Base-by-base conservation (phyloP, 2,113 vertebrate species). In the Archocentrus centrarchus region DNA sequence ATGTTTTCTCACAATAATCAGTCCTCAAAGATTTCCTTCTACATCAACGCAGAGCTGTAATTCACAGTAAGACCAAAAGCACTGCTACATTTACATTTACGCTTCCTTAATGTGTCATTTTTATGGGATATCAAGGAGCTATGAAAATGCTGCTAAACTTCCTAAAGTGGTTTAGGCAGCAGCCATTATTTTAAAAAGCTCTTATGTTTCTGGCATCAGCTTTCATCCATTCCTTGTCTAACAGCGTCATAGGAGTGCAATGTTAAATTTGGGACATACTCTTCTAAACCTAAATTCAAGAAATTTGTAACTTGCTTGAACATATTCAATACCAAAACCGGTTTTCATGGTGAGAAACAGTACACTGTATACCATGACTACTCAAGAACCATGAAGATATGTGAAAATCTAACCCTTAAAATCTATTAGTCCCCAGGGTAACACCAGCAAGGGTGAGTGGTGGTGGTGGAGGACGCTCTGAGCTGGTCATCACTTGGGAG, bases 401-500 rank as follows among this genome's bases (percentile, higher is more conserved):
- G 13, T 53, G 47, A 73, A 50, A 13, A 35, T 73, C 3, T 73
- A 0, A 73, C 68, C 6, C 10, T 32, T 80, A n/a, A 64, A n/a
- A 22, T 75, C 18, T 83, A 9, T 85, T 90, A 99, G 98, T 97
- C 91, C 97, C 98, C 1, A 97, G 97, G 90, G 96, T 98, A 87
- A 97, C 97, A 55, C 97, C 98, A 0, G 96, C 97, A 3, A 97
- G 98, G 0, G 97, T 98, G 92, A 98, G 96, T 1, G 98, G 98
- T 27, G 98, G 98, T 0, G 98, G 98, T 22, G 98, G 98, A 53
- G 98, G 97, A 92, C 97, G 96, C 53, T 97, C 97, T 0, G 98
- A 99, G 88, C 95, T 99, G 83, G 97, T 99, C 91, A 99, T 99
- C 89, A 98, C 97, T 0, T 99, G 98, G 98, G 98, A 99, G 97